phyloP scores from a whole-genome alignment of 2,888 invertebrate species.

The Leptodirus hochenwartii region DNA sequence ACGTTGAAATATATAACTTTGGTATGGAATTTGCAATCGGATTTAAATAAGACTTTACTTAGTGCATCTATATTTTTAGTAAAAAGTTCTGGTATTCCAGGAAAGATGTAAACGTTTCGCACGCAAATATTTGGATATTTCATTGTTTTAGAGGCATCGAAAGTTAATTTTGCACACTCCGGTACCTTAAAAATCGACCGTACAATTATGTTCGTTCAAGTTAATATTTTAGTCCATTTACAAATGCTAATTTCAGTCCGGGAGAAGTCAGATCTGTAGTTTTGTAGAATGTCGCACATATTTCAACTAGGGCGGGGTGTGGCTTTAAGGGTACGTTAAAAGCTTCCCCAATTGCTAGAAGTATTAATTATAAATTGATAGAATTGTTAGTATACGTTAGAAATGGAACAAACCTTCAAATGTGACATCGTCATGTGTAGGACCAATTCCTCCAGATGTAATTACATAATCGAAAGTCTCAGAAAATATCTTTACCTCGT shows the following conservation, averaged over 20 bases:
- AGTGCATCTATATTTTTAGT: constrained; percentile 23
- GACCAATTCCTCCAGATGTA: constrained; percentile 61
- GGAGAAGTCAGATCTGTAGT: constrained; percentile 24
- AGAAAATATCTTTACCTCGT: constrained; percentile 43
- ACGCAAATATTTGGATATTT: constrained; percentile 30
- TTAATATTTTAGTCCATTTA: constrained; percentile 15
- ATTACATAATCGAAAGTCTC: constrained; percentile 42
- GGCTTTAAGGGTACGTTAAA: constrained; percentile 28
- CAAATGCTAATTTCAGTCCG: constrained; percentile 26
- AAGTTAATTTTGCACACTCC: constrained; percentile 26
- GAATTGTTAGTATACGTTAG: constrained; percentile 4
- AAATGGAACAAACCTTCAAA: constrained; percentile 34
- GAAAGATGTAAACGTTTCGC: constrained; percentile 48
- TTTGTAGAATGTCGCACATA: constrained; percentile 28
- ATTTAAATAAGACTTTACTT: constrained; percentile 24
- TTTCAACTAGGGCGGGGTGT: constrained; percentile 28
- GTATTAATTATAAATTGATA: constrained; percentile 12
- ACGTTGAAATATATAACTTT: constrained; percentile 28
- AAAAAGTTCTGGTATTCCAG: constrained; percentile 44
- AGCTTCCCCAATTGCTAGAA: constrained; percentile 33
- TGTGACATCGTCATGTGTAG: constrained; percentile 62
- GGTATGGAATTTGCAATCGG: constrained; percentile 24
- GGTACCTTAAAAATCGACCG: constrained; percentile 24
- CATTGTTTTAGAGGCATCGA: constrained; percentile 20
- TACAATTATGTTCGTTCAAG: constrained; percentile 4